Evolutionary conservation across 2,113 vertebrate genomes (phyloP).

Genomic region (Myrmecophaga tridactyla): DNA sequence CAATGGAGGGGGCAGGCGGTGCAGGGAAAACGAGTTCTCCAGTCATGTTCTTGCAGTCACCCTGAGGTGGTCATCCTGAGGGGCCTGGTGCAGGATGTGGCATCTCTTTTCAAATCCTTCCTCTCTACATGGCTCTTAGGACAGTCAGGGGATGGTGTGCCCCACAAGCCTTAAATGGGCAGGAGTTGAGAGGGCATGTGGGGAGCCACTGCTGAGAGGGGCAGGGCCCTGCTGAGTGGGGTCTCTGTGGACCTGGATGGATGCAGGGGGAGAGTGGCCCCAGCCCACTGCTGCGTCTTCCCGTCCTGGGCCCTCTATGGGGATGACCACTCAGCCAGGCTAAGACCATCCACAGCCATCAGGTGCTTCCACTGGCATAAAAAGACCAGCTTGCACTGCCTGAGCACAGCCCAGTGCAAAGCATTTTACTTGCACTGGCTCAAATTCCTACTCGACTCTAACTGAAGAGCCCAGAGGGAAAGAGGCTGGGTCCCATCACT

Average conservation of each 20-base stretch:
- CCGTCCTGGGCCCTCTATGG: background rate
- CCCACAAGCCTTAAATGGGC: background rate
- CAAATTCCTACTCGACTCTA: background rate
- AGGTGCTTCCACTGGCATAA: rapidly evolving
- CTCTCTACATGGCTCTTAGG: background rate
- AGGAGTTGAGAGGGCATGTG: background rate
- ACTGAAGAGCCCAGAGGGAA: background rate
- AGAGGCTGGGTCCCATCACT: background rate
- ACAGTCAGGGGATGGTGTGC: background rate
- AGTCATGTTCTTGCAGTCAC: background rate
- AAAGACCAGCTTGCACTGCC: background rate
- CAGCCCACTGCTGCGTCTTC: rapidly evolving
- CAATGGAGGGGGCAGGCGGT: background rate
- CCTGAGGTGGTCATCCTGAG: background rate
- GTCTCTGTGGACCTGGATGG: no score
- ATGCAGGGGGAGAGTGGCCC: background rate
- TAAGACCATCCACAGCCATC: background rate
- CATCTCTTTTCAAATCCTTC: background rate
- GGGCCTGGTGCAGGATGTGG: background rate
- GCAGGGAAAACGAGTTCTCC: background rate
- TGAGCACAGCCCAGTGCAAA: background rate
- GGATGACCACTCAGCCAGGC: background rate
- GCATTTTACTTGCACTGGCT: no score
- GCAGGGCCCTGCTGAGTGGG: background rate
- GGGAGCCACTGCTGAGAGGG: background rate